Evolutionary conservation across 2,797 vertebrate species (phyloP), one percentile per base, ranked within the genome.

Genomic region (Balearica regulorum): DNA sequence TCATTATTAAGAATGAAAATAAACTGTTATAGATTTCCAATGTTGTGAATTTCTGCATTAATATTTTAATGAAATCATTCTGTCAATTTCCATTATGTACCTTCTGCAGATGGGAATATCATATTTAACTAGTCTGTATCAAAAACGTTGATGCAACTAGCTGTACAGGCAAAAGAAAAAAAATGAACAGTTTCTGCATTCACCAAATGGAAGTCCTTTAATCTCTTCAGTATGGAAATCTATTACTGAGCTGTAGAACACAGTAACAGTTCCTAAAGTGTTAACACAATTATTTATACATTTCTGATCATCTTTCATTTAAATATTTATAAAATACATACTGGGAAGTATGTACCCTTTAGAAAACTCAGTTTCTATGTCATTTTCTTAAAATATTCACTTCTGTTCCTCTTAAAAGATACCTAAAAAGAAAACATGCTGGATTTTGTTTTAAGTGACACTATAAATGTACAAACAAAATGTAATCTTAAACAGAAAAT

Each of bases 361-460:
- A 90, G 73, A 95, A 97, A 97, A 94, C 61, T 97, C 80, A 2
- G 29, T 95, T 97, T 96, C 22, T 33, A 26, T 95, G 79, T 94
- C 39, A 95, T 95, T 97, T 96, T 96, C 89, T 87, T 97, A 94
- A 97, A 97, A 97, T 93, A 97, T 72, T 96, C 79, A 83, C 76
- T 97, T 81, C 75, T 90, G 13, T 60, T 80, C 65, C 90, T 92
- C 94, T 93, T 53, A 95, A 96, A 94, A 91, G 89, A 96, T 85
- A 92, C 37, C 91, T 95, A 84, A 93, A 94, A 96, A 95, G 87
- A 94, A 94, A 97, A 89, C 64, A 69, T 94, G 58, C 53, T 94
- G 90, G 92, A 96, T 97, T 96, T 97, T 96, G 92, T 94, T 97
- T 96, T 95, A 97, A 97, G 93, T 94, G 97, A 96, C 91, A 96